Evolutionary conservation across 2,888 invertebrate genomes (phyloP).

Genomic region (Rhingia rostrata): DNA sequence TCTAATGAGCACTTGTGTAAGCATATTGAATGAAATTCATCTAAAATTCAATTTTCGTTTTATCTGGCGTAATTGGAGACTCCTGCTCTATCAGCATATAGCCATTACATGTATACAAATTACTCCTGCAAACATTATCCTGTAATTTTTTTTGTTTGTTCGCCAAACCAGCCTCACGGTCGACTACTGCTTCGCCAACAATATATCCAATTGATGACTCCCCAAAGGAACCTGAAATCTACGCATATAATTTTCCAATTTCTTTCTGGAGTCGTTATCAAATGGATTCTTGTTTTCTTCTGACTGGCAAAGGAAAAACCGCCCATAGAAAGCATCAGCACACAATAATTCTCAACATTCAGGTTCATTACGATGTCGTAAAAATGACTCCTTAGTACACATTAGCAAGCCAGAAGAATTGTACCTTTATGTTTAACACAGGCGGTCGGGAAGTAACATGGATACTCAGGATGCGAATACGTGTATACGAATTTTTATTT

Average conservation of each 20-base stretch:
- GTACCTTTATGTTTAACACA: constrained; percentile 50
- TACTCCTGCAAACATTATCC: constrained; percentile 57
- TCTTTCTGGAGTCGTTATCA: constrained; percentile 15
- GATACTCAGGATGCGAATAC: constrained; percentile 59
- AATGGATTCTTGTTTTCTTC: constrained; percentile 12
- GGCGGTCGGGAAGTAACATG: constrained; percentile 23
- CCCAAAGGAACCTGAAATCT: constrained; percentile 57
- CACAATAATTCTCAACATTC: constrained; percentile 71
- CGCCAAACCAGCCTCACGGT: constrained; percentile 6
- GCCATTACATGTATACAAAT: constrained; percentile 44
- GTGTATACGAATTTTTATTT: constrained; percentile 72
- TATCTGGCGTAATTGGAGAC: constrained; percentile 31
- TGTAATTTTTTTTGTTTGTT: constrained; percentile 55
- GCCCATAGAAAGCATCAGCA: constrained; percentile 41
- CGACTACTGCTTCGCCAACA: not conserved
- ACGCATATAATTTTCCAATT: constrained; percentile 63
- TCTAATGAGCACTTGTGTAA: not conserved
- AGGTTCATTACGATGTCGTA: constrained; percentile 70
- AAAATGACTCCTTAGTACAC: constrained; percentile 71
- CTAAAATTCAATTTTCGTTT: constrained; percentile 49
- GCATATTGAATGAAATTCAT: not conserved
- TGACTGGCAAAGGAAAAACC: not conserved
- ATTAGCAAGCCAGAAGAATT: constrained; percentile 65
- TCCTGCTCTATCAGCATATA: constrained; percentile 11
- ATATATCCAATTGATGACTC: constrained; percentile 66